Conservation (phyloP, 2,888 invertebrate species). For the Drosophila putrida region DNA sequence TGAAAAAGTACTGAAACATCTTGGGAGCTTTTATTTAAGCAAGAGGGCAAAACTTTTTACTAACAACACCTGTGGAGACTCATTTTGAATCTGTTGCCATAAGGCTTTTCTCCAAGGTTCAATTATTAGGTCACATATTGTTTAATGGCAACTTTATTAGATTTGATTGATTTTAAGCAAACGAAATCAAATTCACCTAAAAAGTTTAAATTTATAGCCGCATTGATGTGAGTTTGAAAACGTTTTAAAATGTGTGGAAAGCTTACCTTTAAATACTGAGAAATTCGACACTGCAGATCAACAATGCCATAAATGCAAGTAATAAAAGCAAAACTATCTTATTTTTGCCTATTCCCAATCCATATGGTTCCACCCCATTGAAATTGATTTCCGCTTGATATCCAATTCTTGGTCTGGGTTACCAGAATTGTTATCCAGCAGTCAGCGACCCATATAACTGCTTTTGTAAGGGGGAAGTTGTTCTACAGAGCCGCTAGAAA, state of each 20-base stretch:
- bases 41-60: constrained; percentile 31
- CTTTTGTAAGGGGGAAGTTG: constrained; percentile 22
- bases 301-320: constrained; percentile 30
- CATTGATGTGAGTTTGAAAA: too few species aligned
- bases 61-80: constrained; percentile 34
- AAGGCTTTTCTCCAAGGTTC: not conserved
- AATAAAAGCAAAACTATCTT: constrained; percentile 41
- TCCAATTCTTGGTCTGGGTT: constrained; percentile 30
- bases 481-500: constrained; percentile 31
- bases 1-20: constrained; percentile 28
- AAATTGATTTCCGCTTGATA: constrained; percentile 77
- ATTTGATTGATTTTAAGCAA: constrained; percentile 1
- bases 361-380: constrained; percentile 72
- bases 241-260: too few species aligned
- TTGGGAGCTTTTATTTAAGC: constrained; percentile 19
- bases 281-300: not conserved
- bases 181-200: not conserved
- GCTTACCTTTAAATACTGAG: too few species aligned
- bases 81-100: constrained; percentile 2
- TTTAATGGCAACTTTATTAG: not conserved
- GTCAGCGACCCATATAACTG: constrained; percentile 77
- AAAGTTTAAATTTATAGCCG: too few species aligned
- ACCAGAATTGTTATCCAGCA: constrained; percentile 65
- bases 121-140: not conserved
- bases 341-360: constrained; percentile 14